Base-by-base conservation (phyloP, 1,140 invertebrate species). In the Temnothorax nylanderi region DNA sequence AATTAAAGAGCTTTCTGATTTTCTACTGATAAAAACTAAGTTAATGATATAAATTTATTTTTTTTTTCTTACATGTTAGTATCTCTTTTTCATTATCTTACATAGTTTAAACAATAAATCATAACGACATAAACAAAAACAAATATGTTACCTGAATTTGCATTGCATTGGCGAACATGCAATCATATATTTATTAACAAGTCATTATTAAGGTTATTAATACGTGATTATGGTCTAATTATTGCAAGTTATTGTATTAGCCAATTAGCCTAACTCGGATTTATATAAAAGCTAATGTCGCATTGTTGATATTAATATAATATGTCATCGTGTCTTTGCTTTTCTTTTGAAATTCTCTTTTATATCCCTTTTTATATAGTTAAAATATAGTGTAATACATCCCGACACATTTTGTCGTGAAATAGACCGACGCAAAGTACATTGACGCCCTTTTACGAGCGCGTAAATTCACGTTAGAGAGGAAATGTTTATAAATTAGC, bases 401-500 rank as follows among this genome's bases (percentile, higher is more conserved):
- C 32, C 44, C 18, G 32, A 47, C 64, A 64, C 34, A 54, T 54
- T 81, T 54, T 41, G 47, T n/a, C 10, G 26, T 67, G 37, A 81
- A 71, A 71, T 81, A 71, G 21, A 81, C 16, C 21, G n/a, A 47
- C 37, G 37, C 41, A 54, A 49, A n/a, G 34, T 41, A 37, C 47
- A 54, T 41, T 34, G 37, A 71, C 37, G 21, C 16, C 16, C 21
- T 81, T 71, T 81, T 81, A 81, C 64, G 64, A 81, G 47, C n/a
- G 34, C 32, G 34, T 80, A 67, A 84, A 74, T 58, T 84, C 67
- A 72, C 54, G 69, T 75, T 84, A 75, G 54, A 84, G 81, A 75
- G 72, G n/a, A 21, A 81, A 81, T 71, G 78, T 81, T 81, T 81
- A 71, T 81, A 81, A 81, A 81, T 81, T 81, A 81, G 78, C 51